phyloP scores from a whole-genome alignment of 2,113 vertebrate genomes.

The Taxidea taxus region DNA sequence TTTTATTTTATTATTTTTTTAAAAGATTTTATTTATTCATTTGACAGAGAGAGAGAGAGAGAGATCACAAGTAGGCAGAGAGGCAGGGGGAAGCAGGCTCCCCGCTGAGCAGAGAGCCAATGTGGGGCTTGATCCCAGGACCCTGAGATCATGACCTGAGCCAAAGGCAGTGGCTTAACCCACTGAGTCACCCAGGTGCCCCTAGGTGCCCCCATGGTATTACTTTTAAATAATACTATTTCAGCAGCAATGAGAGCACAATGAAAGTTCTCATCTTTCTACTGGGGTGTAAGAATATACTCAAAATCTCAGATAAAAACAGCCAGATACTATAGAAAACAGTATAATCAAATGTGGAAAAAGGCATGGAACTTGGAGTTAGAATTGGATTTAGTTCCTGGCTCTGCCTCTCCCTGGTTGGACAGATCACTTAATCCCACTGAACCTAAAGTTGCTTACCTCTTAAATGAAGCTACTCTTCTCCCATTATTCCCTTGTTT shows the following conservation, averaged over 20 bases:
- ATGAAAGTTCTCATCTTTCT: background rate
- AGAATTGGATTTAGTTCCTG: background rate
- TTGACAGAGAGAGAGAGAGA: background rate
- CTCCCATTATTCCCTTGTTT: background rate
- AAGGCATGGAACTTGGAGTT: background rate
- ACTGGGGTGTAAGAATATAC: background rate
- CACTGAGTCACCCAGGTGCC: background rate
- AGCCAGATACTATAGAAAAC: background rate
- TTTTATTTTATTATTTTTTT: background rate
- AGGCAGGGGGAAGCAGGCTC: no score
- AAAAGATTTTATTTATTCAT: background rate
- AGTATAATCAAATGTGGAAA: background rate
- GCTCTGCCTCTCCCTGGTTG: background rate
- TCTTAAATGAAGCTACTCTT: background rate
- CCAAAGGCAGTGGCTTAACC: background rate
- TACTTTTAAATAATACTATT: background rate
- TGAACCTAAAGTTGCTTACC: background rate
- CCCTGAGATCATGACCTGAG: background rate
- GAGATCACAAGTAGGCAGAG: no score
- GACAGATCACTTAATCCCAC: background rate
- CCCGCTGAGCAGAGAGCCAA: no score
- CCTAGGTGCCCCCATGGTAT: background rate
- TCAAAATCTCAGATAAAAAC: conserved; percentile 1
- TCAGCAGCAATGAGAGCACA: background rate
- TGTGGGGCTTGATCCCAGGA: background rate